Base-by-base conservation (phyloP, 2,888 invertebrate genomes). In the Schizaphis graminum region DNA sequence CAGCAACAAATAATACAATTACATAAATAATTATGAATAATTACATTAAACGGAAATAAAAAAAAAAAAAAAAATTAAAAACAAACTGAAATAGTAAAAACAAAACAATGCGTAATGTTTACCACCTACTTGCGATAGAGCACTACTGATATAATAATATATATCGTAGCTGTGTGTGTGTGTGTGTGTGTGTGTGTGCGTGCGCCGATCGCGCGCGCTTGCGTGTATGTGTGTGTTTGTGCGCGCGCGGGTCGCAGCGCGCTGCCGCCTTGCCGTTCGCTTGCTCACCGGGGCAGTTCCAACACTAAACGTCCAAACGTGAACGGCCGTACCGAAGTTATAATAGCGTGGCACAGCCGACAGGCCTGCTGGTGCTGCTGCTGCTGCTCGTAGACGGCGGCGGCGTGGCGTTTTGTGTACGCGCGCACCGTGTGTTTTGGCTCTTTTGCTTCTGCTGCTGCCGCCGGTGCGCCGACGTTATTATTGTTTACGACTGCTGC, bases 71-170 rank as follows among this genome's bases (percentile, higher is more conserved):
- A 26, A 88, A 56, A 26, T 35, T 56, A 84, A 91, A 91, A 91
- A 77, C 77, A 53, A 49, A 90, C 90, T 49, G 44, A 90, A 91
- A 91, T n/a, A 26, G 24, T 77, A 13, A 91, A 91, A 91, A 85
- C 85, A 85, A 91, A 91, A 89, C 91, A 91, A 91, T 41, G 56
- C n/a, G 91, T 84, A 86, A 87, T 86, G 91, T 91, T 57, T 91
- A 91, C 91, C 92, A 87, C 86, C 87, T 86, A 92, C 61, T 87
- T 49, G 61, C 92, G 86, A 92, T 61, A 86, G 61, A 35, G 87
- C 61, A 87, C 92, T 49, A 49, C 56, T 49, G 87, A 49, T 87
- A 49, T 87, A 49, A 87, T 77, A 87, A 49, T 49, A 28, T 87
- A 49, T 87, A 49, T 41, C 56, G 56, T 53, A 13, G 16, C n/a